Base-by-base conservation (phyloP, 2,888 invertebrate genomes). In the Suillia variegata region DNA sequence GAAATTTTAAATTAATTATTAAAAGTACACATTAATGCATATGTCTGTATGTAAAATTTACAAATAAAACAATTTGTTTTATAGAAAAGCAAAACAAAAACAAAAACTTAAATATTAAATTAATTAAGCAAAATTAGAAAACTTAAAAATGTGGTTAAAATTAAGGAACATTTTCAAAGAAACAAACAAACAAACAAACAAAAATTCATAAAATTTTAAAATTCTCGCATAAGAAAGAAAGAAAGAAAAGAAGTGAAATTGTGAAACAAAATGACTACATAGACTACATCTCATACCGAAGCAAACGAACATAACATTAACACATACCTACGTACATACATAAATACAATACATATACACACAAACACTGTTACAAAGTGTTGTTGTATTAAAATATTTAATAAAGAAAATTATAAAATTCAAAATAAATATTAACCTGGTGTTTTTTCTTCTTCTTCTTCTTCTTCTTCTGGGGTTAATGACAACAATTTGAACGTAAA, bases 301-400 rank as follows among this genome's bases (percentile, higher is more conserved):
- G 56, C 52, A 50, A 58, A 56, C 51, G 42, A 57, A 57, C 45
- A 42, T 17, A 20, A 17, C 45, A 13, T 17, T 6, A 17, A 45
- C 45, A 45, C 18, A 45, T 20, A 5, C n/a, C 12, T 38, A n/a
- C 38, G n/a, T 52, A 60, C 50, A 51, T 31, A 45, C 33, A 54
- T 42, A 53, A 15, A 31, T 24, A 56, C 42, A 33, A 48, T 20
- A 54, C 42, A 54, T 17, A 33, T 31, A 57, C 42, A 47, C 6
- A 45, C 45, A 45, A 17, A 45, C 62, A 62, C 64, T 56, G 22
- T 34, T 59, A 49, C 24, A 55, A 56, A 52, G 59, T 60, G 58
- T 54, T 51, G 59, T 60, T 52, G 57, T 61, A 48, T 54, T 58
- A 52, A 62, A 62, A 60, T 58, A 64, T 60, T 58, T 59, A 64